A percentile compares a stretch with the other conserved stretches of the same genome.
Evolutionary conservation across 2,113 vertebrate genomes (phyloP).

Genomic region (Chloropsis hardwickii): DNA sequence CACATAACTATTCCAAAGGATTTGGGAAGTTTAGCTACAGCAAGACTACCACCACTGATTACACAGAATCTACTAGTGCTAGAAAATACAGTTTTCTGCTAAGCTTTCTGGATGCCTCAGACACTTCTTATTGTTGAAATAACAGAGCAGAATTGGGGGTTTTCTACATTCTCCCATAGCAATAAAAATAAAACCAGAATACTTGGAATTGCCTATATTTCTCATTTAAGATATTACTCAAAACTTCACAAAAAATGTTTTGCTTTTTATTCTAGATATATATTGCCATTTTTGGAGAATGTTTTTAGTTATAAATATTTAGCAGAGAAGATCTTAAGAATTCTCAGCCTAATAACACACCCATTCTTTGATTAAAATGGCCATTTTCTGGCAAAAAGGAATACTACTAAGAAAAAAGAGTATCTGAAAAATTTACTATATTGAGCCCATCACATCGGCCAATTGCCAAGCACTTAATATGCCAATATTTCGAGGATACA

Average conservation of each 20-base stretch:
- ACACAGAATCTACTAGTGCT: not conserved
- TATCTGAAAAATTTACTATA: not conserved
- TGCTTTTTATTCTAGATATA: not conserved
- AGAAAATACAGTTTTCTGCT: not conserved
- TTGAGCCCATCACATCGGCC: not conserved
- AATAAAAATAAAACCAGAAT: not conserved
- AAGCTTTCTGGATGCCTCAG: not conserved
- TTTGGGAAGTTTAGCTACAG: not conserved
- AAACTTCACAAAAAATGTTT: not conserved
- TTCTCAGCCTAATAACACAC: not conserved
- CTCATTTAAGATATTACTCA: not conserved
- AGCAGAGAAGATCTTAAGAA: not conserved
- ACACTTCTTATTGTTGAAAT: not conserved
- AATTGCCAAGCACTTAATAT: slow-evolving; percentile 34
- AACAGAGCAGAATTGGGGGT: not conserved
- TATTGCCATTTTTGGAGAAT: not conserved
- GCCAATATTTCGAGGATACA: slow-evolving; percentile 5
- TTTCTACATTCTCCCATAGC: not conserved
- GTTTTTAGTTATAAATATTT: not conserved
- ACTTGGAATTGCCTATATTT: not conserved
- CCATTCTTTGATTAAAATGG: not conserved
- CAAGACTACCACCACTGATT: not conserved
- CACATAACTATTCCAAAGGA: not conserved
- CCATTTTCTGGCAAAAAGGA: not conserved
- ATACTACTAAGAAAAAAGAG: not conserved